phyloP scores from a whole-genome alignment of 1,140 invertebrate genomes.

The Akabosia matsudoensis region DNA sequence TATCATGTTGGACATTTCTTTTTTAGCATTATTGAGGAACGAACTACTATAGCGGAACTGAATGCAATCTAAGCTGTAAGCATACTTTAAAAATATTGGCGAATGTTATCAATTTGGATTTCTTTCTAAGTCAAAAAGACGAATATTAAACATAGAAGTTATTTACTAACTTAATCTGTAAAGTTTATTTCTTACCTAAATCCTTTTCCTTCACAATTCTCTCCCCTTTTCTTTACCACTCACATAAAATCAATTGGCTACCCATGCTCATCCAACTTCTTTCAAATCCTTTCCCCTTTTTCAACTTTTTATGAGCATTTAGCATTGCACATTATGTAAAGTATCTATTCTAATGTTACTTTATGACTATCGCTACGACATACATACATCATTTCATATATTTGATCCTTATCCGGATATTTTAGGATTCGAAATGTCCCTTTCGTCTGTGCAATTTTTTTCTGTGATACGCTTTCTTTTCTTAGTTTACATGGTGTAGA shows the following conservation, averaged over 20 bases:
- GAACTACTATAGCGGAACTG: no score
- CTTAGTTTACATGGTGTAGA: neutral
- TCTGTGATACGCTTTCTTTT: neutral
- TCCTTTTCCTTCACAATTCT: neutral
- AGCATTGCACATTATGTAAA: conserved; percentile 37
- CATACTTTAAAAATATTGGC: no score
- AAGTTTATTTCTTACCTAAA: neutral
- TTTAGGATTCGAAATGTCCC: conserved; percentile 17
- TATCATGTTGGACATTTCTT: no score
- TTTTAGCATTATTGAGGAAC: no score
- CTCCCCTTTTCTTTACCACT: neutral
- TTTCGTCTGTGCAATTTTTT: neutral
- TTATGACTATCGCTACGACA: no score
- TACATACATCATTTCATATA: conserved; percentile 36
- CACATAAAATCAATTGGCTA: conserved; percentile 22
- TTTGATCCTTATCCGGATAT: conserved; percentile 24
- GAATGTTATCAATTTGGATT: no score
- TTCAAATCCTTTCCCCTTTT: conserved; percentile 11
- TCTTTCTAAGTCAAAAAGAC: neutral
- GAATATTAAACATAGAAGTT: neutral
- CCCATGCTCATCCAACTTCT: neutral
- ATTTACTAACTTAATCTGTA: neutral
- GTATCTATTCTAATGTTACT: conserved; percentile 34
- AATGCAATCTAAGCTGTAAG: no score
- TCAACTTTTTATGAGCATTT: conserved; percentile 22